Evolutionary conservation across 2,888 invertebrate species (phyloP), one percentile per base, ranked within the genome.

Genomic region (Dasypogon diadema): DNA sequence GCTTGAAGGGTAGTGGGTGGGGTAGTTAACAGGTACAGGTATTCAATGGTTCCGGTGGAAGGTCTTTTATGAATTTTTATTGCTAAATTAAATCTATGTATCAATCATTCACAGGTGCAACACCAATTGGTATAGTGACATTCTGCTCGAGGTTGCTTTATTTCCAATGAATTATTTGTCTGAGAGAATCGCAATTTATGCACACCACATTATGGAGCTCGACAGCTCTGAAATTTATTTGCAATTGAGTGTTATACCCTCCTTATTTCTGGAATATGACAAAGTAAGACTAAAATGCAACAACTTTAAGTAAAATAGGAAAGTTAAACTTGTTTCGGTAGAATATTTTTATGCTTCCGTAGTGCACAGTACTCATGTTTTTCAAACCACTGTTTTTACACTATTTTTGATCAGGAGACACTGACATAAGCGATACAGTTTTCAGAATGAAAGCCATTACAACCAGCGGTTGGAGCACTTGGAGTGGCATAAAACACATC

Each of bases 51-150:
- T 46, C 42, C 22, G n/a, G n/a, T 24, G 22, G 37, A 73, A 73
- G 55, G 42, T 73, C 56, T 34, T 37, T 73, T 42, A 56, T 73
- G 56, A 73, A 73, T 73, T 73, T 73, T 73, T 73, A 56, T 73
- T 73, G 42, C 54, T 56, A 73, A 73, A 73, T 73, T 56, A 56
- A 73, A 73, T 56, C 55, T 37, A 54, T 21, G 55, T 73, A 73
- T 73, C 72, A 73, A 73, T 73, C 72, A 73, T 73, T 73, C 72
- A 72, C 72, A 72, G 72, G 72, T 72, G 72, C 72, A 72, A 16
- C 34, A 26, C 16, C 68, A 26, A 68, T 68, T 48, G 48, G 26
- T 55, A 34, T 55, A 55, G 18, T 54, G 72, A 72, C 72, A 72
- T 65, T 65, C 42, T 37, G 46, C 34, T 22, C 2, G 46, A 65